Conservation (phyloP, 2,113 vertebrate genomes). For the Grus americana region DNA sequence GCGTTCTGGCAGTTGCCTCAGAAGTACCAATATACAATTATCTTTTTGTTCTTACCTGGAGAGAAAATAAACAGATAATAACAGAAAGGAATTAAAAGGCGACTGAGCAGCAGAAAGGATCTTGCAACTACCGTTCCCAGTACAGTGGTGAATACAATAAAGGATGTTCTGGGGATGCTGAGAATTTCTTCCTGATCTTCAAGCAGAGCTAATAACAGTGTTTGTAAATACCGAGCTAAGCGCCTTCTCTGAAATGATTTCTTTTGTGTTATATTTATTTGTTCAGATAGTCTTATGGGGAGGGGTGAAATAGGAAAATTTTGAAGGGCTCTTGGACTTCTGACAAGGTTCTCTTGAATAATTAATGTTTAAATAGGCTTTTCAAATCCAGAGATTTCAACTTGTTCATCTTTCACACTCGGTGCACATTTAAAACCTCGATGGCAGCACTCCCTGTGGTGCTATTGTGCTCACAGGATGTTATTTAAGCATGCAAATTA, state of each 20-base stretch:
- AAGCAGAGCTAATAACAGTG: not conserved
- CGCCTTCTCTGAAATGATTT: not conserved
- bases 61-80: not conserved
- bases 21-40: not conserved
- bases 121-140: not conserved
- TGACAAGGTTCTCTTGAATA: not conserved
- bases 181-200: not conserved
- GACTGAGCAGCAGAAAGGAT: not conserved
- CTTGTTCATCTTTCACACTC: not conserved
- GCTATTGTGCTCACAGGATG: not conserved
- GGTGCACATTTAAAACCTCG: not conserved
- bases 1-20: not conserved
- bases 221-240: not conserved
- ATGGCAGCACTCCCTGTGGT: constrained; percentile 5
- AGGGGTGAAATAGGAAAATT: not conserved
- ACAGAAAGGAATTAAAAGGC: not conserved
- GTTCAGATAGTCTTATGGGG: not conserved
- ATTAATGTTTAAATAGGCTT: constrained; percentile 38
- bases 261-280: not conserved
- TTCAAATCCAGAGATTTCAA: not conserved
- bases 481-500: constrained; percentile 37
- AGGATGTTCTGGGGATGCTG: not conserved
- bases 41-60: not conserved
- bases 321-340: constrained; percentile 8
- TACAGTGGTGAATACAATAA: not conserved